Conservation (phyloP, 2,888 invertebrate species). For the Andrena camellia region DNA sequence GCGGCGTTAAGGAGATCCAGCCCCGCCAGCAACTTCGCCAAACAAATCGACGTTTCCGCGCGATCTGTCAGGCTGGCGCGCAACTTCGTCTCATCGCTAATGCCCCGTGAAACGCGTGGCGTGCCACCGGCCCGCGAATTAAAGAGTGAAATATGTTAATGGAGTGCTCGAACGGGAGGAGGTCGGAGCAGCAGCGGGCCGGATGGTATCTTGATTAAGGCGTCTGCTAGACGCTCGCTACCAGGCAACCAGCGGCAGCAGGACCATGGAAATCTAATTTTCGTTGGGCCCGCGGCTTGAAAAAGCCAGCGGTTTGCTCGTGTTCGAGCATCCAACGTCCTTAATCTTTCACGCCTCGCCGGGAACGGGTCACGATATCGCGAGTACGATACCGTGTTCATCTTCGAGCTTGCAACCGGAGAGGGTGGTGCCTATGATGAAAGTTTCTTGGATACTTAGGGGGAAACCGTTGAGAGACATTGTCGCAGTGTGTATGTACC, state of each 20-base stretch:
- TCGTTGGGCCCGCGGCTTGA: slow-evolving; percentile 67
- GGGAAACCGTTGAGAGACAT: no score
- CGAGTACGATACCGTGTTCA: slow-evolving; percentile 13
- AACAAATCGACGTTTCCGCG: slow-evolving; percentile 33
- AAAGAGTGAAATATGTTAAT: slow-evolving; percentile 82
- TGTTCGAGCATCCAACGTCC: slow-evolving; percentile 47
- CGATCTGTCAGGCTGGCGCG: slow-evolving; percentile 28
- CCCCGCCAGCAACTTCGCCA: slow-evolving; percentile 4
- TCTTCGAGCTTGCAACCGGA: not conserved
- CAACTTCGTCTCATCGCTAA: slow-evolving; percentile 74
- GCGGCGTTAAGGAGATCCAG: not conserved
- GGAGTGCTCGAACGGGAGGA: slow-evolving; percentile 71
- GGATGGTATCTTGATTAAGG: slow-evolving; percentile 81
- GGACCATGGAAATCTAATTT: slow-evolving; percentile 78
- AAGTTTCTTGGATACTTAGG: no score
- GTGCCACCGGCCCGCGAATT: slow-evolving; percentile 75
- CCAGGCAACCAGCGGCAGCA: slow-evolving; percentile 63
- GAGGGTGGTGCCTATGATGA: not conserved
- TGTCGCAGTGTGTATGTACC: no score
- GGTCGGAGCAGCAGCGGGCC: slow-evolving; percentile 41
- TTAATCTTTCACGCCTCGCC: slow-evolving; percentile 65
- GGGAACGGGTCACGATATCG: slow-evolving; percentile 42
- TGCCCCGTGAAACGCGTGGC: slow-evolving; percentile 79
- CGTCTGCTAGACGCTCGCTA: slow-evolving; percentile 77
- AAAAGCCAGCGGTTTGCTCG: slow-evolving; percentile 61